These are phyloP conservation scores for Drosophila mimica DNA, from an alignment of 2,888 invertebrate genomes.

Conservation along the genomic window DNA sequence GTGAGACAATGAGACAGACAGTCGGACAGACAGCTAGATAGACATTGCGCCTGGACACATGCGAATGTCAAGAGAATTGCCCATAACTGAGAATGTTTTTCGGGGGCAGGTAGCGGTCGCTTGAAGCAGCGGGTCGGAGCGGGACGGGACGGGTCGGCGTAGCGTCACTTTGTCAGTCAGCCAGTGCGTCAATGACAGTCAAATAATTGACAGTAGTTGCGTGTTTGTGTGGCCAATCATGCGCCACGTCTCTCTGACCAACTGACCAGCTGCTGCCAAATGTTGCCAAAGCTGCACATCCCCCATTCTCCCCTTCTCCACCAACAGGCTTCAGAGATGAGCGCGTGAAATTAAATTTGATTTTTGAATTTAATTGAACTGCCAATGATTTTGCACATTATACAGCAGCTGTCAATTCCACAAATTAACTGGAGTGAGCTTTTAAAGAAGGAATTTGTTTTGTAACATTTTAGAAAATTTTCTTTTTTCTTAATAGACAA, in stretches of 20 bases:
- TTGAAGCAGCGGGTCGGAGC: not conserved
- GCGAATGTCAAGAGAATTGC: conserved; percentile 77
- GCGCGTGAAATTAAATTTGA: conserved; percentile 6
- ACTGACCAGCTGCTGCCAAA: conserved; percentile 57
- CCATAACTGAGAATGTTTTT: conserved; percentile 56
- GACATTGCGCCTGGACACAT: conserved; percentile 56
- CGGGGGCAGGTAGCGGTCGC: not conserved
- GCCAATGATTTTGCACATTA: not conserved
- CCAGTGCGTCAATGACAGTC: conserved; percentile 79
- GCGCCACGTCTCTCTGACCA: conserved; percentile 42
- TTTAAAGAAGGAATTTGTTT: not conserved
- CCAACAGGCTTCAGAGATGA: not conserved
- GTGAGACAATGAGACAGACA: conserved; percentile 1
- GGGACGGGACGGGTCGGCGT: conserved; percentile 1
- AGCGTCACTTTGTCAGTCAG: conserved; percentile 67
- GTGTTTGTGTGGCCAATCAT: conserved; percentile 82
- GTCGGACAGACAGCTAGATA: conserved; percentile 35
- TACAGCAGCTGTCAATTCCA: not conserved
- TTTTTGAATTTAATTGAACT: conserved; percentile 1
- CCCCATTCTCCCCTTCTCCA: not conserved
- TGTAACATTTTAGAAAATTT: not conserved
- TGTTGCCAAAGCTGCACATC: conserved; percentile 5
- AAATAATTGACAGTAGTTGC: conserved; percentile 83
- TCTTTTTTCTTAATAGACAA: not conserved
- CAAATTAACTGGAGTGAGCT: not conserved